Conservation (phyloP, 2,797 vertebrate genomes). For the Hafferia zeledoni region DNA sequence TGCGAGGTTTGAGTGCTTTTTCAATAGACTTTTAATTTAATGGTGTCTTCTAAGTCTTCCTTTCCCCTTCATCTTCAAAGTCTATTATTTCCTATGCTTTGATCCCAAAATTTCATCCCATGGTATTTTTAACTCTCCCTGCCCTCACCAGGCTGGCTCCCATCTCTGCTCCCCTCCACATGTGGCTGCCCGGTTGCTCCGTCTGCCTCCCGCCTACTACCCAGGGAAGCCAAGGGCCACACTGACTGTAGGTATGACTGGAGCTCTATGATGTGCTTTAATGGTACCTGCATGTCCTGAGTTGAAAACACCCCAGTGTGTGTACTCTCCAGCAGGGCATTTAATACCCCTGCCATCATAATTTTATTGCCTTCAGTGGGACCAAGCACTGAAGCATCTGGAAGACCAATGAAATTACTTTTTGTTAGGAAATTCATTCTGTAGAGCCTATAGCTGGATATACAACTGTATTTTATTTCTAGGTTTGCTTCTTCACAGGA, state of each 20-base stretch:
- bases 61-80: constrained; percentile 41
- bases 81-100: constrained; percentile 32
- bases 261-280: not conserved
- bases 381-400: rapidly evolving
- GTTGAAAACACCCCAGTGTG: rapidly evolving
- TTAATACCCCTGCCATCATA: not conserved
- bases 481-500: not conserved
- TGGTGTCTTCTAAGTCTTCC: constrained; percentile 15
- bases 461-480: not conserved
- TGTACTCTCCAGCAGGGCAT: not conserved
- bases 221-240: not conserved
- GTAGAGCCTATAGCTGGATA: not conserved
- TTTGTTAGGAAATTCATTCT: not conserved
- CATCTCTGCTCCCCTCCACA: not conserved
- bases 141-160: not conserved
- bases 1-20: not conserved
- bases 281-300: not conserved
- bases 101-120: constrained; percentile 17
- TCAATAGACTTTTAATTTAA: constrained; percentile 43
- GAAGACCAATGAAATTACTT: not conserved
- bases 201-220: not conserved
- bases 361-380: not conserved
- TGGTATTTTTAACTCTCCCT: constrained; percentile 15
- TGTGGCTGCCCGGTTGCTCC: not conserved
- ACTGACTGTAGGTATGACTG: not conserved